phyloP scores from a whole-genome alignment of 2,113 vertebrate species.

The Ictalurus punctatus region DNA sequence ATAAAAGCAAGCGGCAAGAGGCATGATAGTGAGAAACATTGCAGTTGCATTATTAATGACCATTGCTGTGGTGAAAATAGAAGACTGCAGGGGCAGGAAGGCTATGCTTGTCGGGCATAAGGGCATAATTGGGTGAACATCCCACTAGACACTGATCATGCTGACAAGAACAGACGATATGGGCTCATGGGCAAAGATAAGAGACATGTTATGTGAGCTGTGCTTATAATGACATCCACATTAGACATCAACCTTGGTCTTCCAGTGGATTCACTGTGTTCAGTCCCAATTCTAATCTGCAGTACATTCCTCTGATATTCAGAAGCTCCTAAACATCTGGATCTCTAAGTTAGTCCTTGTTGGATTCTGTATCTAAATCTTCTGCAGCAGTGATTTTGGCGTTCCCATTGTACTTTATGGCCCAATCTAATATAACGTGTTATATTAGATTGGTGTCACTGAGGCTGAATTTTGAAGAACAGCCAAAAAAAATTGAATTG shows the following conservation, averaged over 20 bases:
- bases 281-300: not conserved
- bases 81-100: constrained; percentile 14
- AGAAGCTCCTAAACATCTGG: not conserved
- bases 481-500: not conserved
- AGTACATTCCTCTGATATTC: not conserved
- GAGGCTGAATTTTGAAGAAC: not conserved
- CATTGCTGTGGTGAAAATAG: constrained; percentile 42
- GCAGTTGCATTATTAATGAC: constrained; percentile 59
- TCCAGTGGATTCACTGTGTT: not conserved
- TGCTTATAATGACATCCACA: constrained; percentile 7
- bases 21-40: constrained; percentile 18
- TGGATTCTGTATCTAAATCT: not conserved
- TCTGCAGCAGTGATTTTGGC: not conserved
- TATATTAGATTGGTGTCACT: not conserved
- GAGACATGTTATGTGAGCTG: constrained; percentile 10
- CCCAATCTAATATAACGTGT: not conserved
- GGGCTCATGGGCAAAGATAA: constrained; percentile 15
- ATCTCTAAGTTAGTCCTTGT: not conserved
- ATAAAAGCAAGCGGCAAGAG: constrained; percentile 44
- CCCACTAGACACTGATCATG: constrained; percentile 30
- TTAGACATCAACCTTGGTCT: not conserved
- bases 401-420: not conserved
- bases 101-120: not conserved
- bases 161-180: constrained; percentile 1
- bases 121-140: constrained; percentile 45